Conservation (phyloP, 2,888 invertebrate genomes). For the Cecidostiba fungosa region DNA sequence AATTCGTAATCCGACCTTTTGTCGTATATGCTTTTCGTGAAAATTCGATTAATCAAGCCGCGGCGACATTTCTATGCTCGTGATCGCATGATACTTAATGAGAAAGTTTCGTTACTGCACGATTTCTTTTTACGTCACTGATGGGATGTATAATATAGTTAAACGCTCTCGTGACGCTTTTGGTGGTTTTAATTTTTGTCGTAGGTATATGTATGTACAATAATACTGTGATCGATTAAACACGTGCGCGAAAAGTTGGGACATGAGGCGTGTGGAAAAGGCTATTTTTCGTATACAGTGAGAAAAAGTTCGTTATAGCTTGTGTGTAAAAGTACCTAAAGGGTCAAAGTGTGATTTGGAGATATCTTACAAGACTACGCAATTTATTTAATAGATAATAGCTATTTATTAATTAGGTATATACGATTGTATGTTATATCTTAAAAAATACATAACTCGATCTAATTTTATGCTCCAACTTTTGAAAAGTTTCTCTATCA, state of each 20-base stretch:
- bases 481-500: not conserved
- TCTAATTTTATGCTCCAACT: not conserved
- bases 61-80: not conserved
- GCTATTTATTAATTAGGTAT: no score
- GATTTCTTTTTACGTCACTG: not conserved
- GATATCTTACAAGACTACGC: not conserved
- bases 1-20: not conserved
- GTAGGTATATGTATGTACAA: no score
- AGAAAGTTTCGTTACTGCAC: not conserved
- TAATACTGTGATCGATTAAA: constrained; percentile 8
- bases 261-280: not conserved
- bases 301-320: no score
- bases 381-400: no score
- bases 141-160: not conserved
- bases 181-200: not conserved
- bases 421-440: not conserved
- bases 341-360: not conserved
- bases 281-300: no score
- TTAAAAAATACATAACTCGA: not conserved
- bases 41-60: not conserved
- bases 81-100: not conserved
- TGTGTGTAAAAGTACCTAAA: no score
- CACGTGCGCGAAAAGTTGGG: constrained; percentile 13
- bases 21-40: not conserved
- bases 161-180: not conserved